Evolutionary conservation across 2,888 invertebrate species (phyloP).

Genomic region (Noctua pronuba): DNA sequence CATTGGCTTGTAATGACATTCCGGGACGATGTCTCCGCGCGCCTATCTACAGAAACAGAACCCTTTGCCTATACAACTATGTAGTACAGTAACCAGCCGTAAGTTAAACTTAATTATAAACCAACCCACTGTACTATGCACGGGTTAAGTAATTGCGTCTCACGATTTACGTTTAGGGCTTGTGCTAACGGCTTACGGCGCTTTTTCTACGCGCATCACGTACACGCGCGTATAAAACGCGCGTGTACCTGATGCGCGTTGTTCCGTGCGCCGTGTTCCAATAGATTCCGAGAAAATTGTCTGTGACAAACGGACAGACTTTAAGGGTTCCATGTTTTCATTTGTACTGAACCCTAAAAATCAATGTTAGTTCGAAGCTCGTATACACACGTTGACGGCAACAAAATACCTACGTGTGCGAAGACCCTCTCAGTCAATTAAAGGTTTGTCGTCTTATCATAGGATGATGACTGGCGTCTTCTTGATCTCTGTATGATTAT

Average conservation of each 20-base stretch:
- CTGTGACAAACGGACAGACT: neutral
- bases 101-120: slow-evolving; percentile 19
- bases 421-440: neutral
- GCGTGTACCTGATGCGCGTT: neutral
- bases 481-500: slow-evolving; percentile 12
- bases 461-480: slow-evolving; percentile 2
- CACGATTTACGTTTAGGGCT: neutral
- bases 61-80: slow-evolving; percentile 20
- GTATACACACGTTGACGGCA: neutral
- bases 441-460: neutral
- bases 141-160: neutral
- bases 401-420: neutral
- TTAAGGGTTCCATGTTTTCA: neutral
- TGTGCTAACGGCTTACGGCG: neutral
- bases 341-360: neutral
- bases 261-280: too few species aligned
- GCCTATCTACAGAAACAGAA: slow-evolving; percentile 12
- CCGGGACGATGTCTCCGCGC: slow-evolving; percentile 15
- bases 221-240: too few species aligned
- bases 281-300: neutral
- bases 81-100: neutral
- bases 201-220: neutral
- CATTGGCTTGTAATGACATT: slow-evolving; percentile 47
- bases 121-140: slow-evolving; percentile 73
- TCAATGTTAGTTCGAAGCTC: neutral